phyloP scores from a whole-genome alignment of 1,140 invertebrate species.

The Aphelenchoides besseyi region DNA sequence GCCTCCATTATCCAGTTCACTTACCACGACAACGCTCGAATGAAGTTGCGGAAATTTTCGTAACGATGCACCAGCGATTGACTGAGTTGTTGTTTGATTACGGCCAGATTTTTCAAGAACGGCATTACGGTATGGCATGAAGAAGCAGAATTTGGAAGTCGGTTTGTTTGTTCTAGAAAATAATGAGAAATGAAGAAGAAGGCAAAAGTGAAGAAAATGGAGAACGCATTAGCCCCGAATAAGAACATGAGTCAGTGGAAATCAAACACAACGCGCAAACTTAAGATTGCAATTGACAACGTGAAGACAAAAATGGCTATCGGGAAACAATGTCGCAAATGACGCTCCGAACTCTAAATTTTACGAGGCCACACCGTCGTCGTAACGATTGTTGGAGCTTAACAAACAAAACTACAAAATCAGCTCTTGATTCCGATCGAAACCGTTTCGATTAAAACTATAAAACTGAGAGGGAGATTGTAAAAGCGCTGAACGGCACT shows the following conservation, averaged over 20 bases:
- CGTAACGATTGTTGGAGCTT: background rate
- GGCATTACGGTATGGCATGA: background rate
- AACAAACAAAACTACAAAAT: background rate
- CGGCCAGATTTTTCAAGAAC: background rate
- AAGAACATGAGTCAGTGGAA: slow-evolving; percentile 3
- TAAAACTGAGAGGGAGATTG: background rate
- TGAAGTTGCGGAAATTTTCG: background rate
- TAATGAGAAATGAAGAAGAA: background rate
- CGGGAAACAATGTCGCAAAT: background rate
- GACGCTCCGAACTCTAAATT: background rate
- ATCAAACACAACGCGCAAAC: background rate
- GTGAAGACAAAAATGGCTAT: background rate
- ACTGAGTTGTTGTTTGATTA: background rate
- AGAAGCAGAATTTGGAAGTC: too few species aligned
- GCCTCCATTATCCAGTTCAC: too few species aligned
- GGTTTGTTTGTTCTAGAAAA: background rate
- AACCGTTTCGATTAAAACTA: background rate
- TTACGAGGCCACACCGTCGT: background rate
- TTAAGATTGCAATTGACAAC: background rate
- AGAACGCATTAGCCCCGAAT: background rate
- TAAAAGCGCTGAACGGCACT: background rate
- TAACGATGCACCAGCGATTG: background rate
- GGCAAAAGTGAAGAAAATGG: background rate
- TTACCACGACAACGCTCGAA: background rate
- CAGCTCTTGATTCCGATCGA: background rate